These are phyloP conservation scores for Rhogogaster chlorosoma DNA, from an alignment of 2,888 invertebrate species.

Conservation along the genomic window DNA sequence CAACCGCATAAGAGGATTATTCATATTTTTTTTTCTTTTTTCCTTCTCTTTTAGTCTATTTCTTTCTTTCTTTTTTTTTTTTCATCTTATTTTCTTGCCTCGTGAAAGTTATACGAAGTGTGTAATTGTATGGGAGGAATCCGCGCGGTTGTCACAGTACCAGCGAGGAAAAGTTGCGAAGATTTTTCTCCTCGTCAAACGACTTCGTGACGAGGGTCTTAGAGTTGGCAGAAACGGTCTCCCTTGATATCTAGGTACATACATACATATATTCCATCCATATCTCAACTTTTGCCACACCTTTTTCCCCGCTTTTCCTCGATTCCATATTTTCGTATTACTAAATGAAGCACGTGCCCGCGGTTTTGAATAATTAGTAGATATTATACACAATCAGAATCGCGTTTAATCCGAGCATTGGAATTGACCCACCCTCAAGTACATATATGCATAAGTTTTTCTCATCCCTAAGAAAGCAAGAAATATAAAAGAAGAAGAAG, in stretches of 20 bases:
- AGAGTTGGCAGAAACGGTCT: not conserved
- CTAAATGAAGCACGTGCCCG: too few species aligned
- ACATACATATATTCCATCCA: not conserved
- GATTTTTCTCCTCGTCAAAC: constrained; percentile 8
- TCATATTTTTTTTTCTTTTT: not conserved
- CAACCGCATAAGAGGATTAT: not conserved
- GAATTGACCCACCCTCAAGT: too few species aligned
- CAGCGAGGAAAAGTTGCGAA: constrained; percentile 2
- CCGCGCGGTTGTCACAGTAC: not conserved
- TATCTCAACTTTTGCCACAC: not conserved
- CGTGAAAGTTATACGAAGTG: not conserved
- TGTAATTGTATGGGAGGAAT: constrained; percentile 13
- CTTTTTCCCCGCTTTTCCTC: not conserved
- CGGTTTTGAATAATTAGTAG: not conserved
- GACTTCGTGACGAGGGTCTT: not conserved
- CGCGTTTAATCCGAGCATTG: too few species aligned
- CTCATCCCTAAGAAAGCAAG: not conserved
- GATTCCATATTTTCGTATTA: not conserved
- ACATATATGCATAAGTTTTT: too few species aligned
- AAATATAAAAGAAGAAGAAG: not conserved
- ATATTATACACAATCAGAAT: too few species aligned
- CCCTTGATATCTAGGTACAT: not conserved
- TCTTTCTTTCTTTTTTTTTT: not conserved
- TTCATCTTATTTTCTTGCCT: not conserved
- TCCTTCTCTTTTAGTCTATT: not conserved